Evolutionary conservation across 2,888 invertebrate genomes (phyloP), one percentile per base, ranked within the genome.

Genomic region (Anticlea derivata): DNA sequence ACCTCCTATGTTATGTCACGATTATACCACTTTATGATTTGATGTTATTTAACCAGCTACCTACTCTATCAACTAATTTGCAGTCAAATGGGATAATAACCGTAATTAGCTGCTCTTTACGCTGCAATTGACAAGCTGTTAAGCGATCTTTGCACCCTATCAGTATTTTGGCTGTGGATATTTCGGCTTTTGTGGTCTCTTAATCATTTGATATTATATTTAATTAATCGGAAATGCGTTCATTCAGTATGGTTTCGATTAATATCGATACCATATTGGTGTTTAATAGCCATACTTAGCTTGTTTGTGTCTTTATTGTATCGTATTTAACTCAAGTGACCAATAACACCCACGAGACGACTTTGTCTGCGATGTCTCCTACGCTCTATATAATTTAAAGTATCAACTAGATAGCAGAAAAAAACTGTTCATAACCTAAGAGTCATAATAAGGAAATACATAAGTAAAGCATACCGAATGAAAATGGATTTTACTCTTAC

Each of bases 341-440:
- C 67, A 72, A 74, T 70, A 67, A 68, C 77, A 58, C 80, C 81
- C 68, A 81, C 82, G 48, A 54, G 50, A 63, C 51, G 51, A 55
- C 47, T 51, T 52, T 49, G 58, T 53, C 48, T 47, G 51, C 45
- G 55, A 53, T 50, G 34, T 50, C 56, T 66, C 75, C 75, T 70
- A 75, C 75, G 72, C 71, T 56, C 33, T 33, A 31, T 54, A 63
- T 54, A 65, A 68, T 68, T 66, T 73, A 63, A 67, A 61, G 59
- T 52, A 59, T 67, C 63, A 65, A 68, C 64, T 59, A 63, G 61
- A 65, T 65, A 58, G 57, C 12, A 61, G 57, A 60, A 47, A 57
- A 59, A 51, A 55, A 52, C 27, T 41, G 41, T 13, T 12, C 13
- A 8, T 22, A 27, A 1, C 13, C 20, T 20, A 5, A 12, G 6